Percentiles rank a stretch among this genome's conserved stretches.
Evolutionary conservation across 1,140 invertebrate genomes (phyloP).

Genomic region (Drosophila repletoides): DNA sequence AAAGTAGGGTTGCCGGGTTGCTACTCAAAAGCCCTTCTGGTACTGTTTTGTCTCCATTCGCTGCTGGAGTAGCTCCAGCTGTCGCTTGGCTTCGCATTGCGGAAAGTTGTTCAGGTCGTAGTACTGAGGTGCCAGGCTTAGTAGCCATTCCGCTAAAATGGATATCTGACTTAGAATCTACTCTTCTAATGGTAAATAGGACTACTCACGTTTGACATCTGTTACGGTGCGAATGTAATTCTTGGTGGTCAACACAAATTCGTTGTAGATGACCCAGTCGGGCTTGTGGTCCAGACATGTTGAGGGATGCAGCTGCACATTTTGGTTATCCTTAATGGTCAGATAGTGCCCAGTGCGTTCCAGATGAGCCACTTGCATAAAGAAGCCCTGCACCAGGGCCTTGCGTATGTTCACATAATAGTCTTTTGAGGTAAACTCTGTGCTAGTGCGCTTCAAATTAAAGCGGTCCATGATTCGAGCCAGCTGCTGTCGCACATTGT

Average conservation of each 20-base stretch:
- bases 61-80: slow-evolving; percentile 92
- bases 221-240: slow-evolving; percentile 99
- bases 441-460: slow-evolving; percentile 95
- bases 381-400: slow-evolving; percentile 98
- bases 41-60: slow-evolving; percentile 93
- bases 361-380: slow-evolving; percentile 99
- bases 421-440: slow-evolving; percentile 99
- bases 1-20: not conserved
- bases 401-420: slow-evolving; percentile 99
- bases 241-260: slow-evolving; percentile 99
- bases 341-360: slow-evolving; percentile 98
- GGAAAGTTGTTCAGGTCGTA: slow-evolving; percentile 99
- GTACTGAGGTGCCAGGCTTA: slow-evolving; percentile 98
- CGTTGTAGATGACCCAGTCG: slow-evolving; percentile 99
- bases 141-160: slow-evolving; percentile 93
- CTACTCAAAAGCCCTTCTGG: slow-evolving; percentile 83
- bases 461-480: slow-evolving; percentile 91
- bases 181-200: not conserved
- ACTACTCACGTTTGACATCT: slow-evolving; percentile 96
- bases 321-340: slow-evolving; percentile 99
- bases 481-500: slow-evolving; percentile 87
- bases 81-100: slow-evolving; percentile 96
- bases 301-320: slow-evolving; percentile 99
- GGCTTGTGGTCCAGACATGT: slow-evolving; percentile 99
- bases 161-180: not conserved